phyloP scores from a whole-genome alignment of 2,113 vertebrate genomes.

The Corynorhinus townsendii region DNA sequence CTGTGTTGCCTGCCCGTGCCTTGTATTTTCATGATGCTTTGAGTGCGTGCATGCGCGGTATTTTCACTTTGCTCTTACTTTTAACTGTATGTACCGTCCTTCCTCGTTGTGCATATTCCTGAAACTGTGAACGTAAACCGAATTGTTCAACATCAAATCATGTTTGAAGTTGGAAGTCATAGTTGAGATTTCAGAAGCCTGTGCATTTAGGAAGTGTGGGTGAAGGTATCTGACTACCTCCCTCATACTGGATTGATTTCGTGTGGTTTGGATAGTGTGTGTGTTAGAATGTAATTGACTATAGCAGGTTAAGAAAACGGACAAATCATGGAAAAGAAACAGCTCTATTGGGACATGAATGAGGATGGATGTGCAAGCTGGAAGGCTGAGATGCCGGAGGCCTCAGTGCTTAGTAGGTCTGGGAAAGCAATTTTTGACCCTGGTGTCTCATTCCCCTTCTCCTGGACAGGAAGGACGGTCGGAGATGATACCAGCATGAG shows the following conservation, averaged over 20 bases:
- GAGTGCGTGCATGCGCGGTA: not conserved
- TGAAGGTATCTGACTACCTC: not conserved
- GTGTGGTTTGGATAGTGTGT: not conserved
- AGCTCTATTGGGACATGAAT: not conserved
- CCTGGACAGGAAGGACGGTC: not conserved
- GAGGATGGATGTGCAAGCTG: not conserved
- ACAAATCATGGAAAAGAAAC: not conserved
- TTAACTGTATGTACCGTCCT: not conserved
- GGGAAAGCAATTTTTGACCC: constrained; percentile 36
- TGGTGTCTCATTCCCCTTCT: not conserved
- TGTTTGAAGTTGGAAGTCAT: not conserved
- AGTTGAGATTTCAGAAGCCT: not conserved
- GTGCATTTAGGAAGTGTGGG: not conserved
- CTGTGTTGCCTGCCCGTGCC: not conserved
- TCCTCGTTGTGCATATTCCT: not conserved
- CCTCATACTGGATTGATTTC: not conserved
- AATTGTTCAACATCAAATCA: not conserved
- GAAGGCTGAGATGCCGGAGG: not conserved
- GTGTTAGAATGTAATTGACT: not conserved
- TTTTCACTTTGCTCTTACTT: not conserved
- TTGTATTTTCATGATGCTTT: not conserved
- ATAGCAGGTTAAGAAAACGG: not conserved
- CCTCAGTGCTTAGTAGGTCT: not conserved
- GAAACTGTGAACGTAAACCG: not conserved
- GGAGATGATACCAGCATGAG: not conserved